Percentiles rank a stretch among this genome's conserved stretches.
Evolutionary conservation across 1,140 invertebrate genomes (phyloP).

Genomic region (Hyposmocoma kahamanoa): DNA sequence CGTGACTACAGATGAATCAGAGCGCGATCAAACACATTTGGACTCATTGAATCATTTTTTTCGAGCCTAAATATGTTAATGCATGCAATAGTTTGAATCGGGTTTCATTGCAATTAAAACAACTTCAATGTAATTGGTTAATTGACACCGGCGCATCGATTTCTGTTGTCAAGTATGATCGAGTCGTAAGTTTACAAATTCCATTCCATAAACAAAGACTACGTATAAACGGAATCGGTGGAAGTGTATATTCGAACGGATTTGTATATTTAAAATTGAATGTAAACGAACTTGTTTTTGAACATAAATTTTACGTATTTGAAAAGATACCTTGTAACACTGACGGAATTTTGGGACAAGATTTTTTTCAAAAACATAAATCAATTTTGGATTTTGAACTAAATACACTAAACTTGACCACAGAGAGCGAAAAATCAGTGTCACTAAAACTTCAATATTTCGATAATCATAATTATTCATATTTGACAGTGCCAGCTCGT

Average conservation of each 20-base stretch:
- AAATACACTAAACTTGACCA: background rate
- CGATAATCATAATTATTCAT: background rate
- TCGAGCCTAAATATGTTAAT: background rate
- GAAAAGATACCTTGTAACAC: background rate
- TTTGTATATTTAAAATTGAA: background rate
- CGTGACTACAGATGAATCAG: background rate
- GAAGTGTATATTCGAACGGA: background rate
- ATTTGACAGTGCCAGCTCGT: background rate
- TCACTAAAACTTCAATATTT: background rate
- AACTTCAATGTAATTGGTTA: background rate
- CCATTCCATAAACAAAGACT: background rate
- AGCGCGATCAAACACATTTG: background rate
- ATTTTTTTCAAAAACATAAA: background rate
- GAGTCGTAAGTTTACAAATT: background rate
- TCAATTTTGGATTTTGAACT: background rate
- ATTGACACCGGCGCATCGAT: background rate
- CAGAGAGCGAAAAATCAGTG: background rate
- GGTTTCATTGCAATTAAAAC: background rate
- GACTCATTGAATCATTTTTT: conserved; percentile 4
- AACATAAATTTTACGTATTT: conserved; percentile 1
- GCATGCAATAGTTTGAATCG: background rate
- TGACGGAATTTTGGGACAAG: background rate
- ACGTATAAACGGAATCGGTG: background rate
- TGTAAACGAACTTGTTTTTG: background rate
- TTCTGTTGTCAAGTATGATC: background rate